These are phyloP conservation scores for Bothrops jararaca DNA, from an alignment of 2,113 vertebrate genomes.

Conservation along the genomic window DNA sequence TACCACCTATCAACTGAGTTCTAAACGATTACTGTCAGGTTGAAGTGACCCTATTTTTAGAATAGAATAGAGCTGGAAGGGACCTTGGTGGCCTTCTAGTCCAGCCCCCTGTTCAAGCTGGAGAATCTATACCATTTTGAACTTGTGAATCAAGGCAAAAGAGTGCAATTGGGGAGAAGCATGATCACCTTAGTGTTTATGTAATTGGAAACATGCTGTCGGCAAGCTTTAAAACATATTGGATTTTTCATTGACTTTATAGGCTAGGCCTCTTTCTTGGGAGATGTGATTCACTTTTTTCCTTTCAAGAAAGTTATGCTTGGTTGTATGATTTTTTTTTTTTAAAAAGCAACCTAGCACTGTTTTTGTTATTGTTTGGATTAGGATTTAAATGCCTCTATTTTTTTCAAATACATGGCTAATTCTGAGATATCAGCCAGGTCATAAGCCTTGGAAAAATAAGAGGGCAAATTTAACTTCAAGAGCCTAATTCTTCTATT, in stretches of 20 bases:
- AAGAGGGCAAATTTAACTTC: background rate
- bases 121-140: background rate
- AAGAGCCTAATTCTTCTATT: background rate
- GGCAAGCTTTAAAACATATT: background rate
- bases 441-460: slow-evolving; percentile 12
- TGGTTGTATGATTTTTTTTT: background rate
- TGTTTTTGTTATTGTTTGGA: background rate
- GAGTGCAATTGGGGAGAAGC: background rate
- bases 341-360: background rate
- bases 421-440: background rate
- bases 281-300: background rate
- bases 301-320: background rate
- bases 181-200: background rate
- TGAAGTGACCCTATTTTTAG: background rate
- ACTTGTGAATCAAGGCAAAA: background rate
- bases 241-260: background rate
- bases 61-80: no score
- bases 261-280: background rate
- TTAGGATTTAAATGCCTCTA: background rate
- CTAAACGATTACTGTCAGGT: background rate
- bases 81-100: no score
- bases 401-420: background rate
- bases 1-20: background rate
- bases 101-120: no score
- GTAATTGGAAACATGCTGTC: background rate